Evolutionary conservation across 2,113 vertebrate species (phyloP).

Genomic region (Opisthocomus hoazin): DNA sequence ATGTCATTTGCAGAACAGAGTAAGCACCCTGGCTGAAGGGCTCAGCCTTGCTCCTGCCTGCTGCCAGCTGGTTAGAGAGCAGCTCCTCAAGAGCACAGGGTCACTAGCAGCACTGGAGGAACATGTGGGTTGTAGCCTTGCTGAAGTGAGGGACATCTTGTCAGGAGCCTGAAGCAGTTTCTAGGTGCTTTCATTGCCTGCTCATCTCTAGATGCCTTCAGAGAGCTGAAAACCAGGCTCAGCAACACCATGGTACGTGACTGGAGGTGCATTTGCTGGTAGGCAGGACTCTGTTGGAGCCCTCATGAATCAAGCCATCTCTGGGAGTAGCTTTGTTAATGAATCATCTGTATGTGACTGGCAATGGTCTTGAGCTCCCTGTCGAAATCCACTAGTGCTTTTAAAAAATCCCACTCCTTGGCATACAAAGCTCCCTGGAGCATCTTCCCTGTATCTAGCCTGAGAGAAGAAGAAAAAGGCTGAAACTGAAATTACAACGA

Average conservation of each 20-base stretch:
- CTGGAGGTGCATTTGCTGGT: background rate
- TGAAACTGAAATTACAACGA: background rate
- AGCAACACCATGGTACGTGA: background rate
- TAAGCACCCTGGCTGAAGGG: background rate
- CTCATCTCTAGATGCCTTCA: background rate
- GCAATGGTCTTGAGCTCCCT: background rate
- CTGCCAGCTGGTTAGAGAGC: background rate
- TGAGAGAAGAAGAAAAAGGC: background rate
- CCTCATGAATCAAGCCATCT: background rate
- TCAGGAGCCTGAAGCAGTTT: no score
- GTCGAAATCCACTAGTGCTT: background rate
- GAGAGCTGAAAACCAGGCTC: background rate
- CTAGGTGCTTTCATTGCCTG: background rate
- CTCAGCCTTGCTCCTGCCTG: background rate
- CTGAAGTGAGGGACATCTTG: no score
- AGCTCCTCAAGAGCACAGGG: background rate
- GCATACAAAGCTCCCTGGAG: background rate
- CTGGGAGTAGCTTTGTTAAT: background rate
- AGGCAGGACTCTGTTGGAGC: background rate
- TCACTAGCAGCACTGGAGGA: background rate
- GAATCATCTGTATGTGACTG: background rate
- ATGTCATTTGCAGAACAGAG: background rate
- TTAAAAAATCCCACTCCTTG: background rate
- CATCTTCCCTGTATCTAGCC: background rate
- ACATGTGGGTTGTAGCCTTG: rapidly evolving